Base-by-base conservation (phyloP, 1,140 invertebrate genomes). In the Aphidius gifuensis region DNA sequence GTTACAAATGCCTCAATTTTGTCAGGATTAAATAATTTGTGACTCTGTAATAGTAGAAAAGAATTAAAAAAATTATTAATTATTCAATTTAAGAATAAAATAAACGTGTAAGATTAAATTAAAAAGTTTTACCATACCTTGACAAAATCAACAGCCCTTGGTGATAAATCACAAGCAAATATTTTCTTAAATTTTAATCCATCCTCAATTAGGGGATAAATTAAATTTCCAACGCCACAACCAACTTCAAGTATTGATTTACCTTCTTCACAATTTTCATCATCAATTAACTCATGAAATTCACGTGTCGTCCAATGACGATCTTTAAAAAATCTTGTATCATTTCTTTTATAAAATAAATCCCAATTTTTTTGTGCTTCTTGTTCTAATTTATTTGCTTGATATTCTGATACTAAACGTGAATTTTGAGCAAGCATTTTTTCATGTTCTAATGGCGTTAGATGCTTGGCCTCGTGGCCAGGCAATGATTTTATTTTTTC, bases 191-290 rank as follows among this genome's bases (percentile, higher is more conserved):
- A 85, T 1, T 83, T 74, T 49, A 84, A 77, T 42, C 88, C 86
- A 70, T 93, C 92, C 75, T 95, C 88, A 5, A 97, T 73, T 45
- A 99, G 74, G 0, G 97, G 97, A 82, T 93, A 98, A 54, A 98
- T 83, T 72, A 99, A 92, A 81, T 99, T 99, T 0, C 97, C 97
- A 51, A 98, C 96, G 6, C 97, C 97, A 82, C 97, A 99, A 0
- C 97, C 97, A 23, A 98, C 86, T 83, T 99, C 96, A 32, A 32
- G 23, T 8, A 98, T 79, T 42, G 90, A 82, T 3, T 82, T 74
- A 5, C 74, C 65, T 55, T 83, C 75, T 5, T 80, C 77, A 45
- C 77, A 74, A 58, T 79, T 75, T 44, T 60, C 66, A 58, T 71
- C 54, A 53, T 73, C 71, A 16, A 83, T 59, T 11, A 99, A 80